Conservation (phyloP, 2,113 vertebrate species). For the Oplegnathus fasciatus region DNA sequence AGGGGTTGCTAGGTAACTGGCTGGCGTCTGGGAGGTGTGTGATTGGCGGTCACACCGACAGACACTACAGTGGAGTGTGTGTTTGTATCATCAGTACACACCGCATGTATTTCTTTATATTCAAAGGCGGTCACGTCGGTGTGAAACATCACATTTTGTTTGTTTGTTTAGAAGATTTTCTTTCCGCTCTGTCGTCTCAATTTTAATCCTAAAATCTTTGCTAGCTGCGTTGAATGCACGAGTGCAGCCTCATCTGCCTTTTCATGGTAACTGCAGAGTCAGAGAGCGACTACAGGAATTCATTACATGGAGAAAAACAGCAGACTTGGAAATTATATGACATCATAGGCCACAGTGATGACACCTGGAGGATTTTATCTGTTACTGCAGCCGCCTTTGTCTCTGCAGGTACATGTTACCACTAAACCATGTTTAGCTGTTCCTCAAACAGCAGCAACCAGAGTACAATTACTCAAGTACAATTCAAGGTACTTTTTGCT, state of each 20-base stretch:
- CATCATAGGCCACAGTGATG: constrained; percentile 71
- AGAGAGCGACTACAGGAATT: constrained; percentile 49
- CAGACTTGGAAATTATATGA: constrained; percentile 60
- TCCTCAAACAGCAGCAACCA: neutral
- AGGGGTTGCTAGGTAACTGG: constrained; percentile 85
- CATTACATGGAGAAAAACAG: constrained; percentile 60
- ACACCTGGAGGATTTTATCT: constrained; percentile 68
- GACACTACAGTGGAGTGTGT: constrained; percentile 51
- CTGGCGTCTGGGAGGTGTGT: constrained; percentile 81
- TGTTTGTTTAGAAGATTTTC: neutral
- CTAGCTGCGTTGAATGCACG: neutral
- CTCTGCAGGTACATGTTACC: neutral
- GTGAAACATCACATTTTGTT: constrained; percentile 2
- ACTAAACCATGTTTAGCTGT: neutral
- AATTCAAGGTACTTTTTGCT: neutral
- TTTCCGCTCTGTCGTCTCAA: neutral
- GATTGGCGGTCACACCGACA: constrained; percentile 74
- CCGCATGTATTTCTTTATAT: constrained; percentile 5
- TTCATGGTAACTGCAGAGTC: constrained; percentile 54
- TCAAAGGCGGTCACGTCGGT: neutral
- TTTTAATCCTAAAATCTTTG: neutral
- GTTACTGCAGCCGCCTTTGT: constrained; percentile 68
- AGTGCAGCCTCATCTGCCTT: constrained; percentile 17
- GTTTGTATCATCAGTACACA: constrained; percentile 7
- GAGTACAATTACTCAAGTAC: neutral